Evolutionary conservation across 1,140 invertebrate species (phyloP), one percentile per base, ranked within the genome.

Genomic region (Gryllus bimaculatus): DNA sequence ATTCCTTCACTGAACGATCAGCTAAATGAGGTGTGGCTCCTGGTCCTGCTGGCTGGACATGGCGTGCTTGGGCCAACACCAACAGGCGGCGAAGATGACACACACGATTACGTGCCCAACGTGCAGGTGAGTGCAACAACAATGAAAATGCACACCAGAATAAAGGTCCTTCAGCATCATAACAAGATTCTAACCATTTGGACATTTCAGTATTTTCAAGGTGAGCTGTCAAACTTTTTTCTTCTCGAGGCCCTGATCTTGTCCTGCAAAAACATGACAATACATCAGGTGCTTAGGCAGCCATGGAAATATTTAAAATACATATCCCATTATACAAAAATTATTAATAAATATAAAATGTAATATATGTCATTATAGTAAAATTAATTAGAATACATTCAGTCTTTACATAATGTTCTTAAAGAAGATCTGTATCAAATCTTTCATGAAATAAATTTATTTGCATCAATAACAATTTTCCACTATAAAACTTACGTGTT

Each of bases 91-190:
- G 90, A 7, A 98, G 85, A 87, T 96, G 92, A 7, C 89, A 87
- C 74, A 95, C 73, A 81, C 91, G 90, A 26, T 91, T 86, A 20
- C 88, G 85, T 75, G 89, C 88, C 96, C 96, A 94, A 73, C 89
- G 87, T 10, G 90, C 86, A 3, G 91, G 91, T 21, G 93, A 90
- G 82, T 94, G 90, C 21, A 99, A 85, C 66, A 96, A 89, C 10
- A 98, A 85, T 74, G 93, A 91, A 83, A 98, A 89, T 8, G 92
- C 92, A 75, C 91, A 87, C 89, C 93, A 96, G 87, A 96, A 99
- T 8, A 95, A 88, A 5, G 95, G 92, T 6, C 96, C 95, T 82
- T 98, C 97, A 3, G 94, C 91, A 82, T 97, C 96, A 84, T 94
- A 97, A 79, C 92, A 91, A 47, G 90, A 92, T 83, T 98, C 95